A percentile compares a stretch with the other conserved stretches of the same genome.
Evolutionary conservation across 1,140 invertebrate genomes (phyloP).

Genomic region (Scylla paramamosain): DNA sequence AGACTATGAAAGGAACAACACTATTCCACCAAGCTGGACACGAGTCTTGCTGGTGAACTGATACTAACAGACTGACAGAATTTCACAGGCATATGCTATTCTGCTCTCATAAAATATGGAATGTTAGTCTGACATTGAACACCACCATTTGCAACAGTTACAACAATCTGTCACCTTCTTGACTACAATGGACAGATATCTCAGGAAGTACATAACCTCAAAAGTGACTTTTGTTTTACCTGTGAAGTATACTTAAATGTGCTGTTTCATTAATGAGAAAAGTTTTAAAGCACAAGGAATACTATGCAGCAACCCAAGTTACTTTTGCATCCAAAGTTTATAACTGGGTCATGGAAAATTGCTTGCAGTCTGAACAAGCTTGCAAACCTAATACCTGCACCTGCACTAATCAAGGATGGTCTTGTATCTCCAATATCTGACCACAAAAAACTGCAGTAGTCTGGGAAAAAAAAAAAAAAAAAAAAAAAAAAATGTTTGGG

Average conservation of each 20-base stretch:
- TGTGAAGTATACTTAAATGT: neutral
- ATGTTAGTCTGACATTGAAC: slow-evolving; percentile 54
- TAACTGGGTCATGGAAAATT: neutral
- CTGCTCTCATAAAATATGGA: slow-evolving; percentile 60
- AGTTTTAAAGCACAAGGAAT: neutral
- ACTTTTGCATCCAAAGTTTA: neutral
- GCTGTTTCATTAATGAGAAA: neutral
- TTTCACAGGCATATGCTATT: slow-evolving; percentile 39
- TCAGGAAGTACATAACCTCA: neutral
- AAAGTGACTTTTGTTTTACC: neutral
- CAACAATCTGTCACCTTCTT: neutral
- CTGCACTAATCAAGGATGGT: neutral
- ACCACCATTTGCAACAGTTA: slow-evolving; percentile 36
- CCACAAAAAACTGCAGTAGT: neutral
- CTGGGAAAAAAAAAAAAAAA: neutral
- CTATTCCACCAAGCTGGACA: slow-evolving; percentile 33
- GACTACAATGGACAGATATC: slow-evolving; percentile 35
- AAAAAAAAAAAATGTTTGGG: too few relatives aligned
- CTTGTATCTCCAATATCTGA: neutral
- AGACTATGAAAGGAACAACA: slow-evolving; percentile 34
- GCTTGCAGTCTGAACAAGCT: too few relatives aligned
- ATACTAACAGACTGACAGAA: slow-evolving; percentile 1
- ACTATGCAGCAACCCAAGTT: neutral
- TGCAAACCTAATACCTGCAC: neutral
- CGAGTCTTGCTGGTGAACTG: slow-evolving; percentile 3